Evolutionary conservation across 1,140 invertebrate genomes (phyloP).

Genomic region (Bursaphelenchus mucronatus): DNA sequence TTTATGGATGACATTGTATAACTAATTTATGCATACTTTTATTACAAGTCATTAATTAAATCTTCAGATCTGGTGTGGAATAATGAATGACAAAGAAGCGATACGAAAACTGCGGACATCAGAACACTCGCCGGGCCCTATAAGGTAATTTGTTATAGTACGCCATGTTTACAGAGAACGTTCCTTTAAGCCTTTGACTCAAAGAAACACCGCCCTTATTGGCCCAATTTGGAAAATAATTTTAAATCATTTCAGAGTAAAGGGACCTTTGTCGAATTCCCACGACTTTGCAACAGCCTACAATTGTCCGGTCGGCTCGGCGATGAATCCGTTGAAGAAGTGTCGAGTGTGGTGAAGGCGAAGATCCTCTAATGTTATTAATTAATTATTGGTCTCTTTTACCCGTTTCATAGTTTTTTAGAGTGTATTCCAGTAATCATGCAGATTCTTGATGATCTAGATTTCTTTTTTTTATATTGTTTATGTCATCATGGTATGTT

Average conservation of each 20-base stretch:
- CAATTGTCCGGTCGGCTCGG: conserved; percentile 63
- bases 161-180: not conserved
- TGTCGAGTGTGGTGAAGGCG: conserved; percentile 66
- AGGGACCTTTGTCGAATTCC: conserved; percentile 68
- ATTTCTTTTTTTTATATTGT: too few species aligned
- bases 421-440: conserved; percentile 6
- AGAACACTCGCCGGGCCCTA: conserved; percentile 86
- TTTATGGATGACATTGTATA: not conserved
- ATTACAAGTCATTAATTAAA: not conserved
- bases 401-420: not conserved
- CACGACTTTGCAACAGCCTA: conserved; percentile 65
- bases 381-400: not conserved
- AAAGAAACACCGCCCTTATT: conserved; percentile 6
- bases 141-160: conserved; percentile 66
- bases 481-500: too few species aligned
- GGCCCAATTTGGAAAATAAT: conserved; percentile 18
- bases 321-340: conserved; percentile 67
- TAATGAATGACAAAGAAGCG: conserved; percentile 90
- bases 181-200: not conserved
- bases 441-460: conserved; percentile 9
- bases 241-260: conserved; percentile 62
- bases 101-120: conserved; percentile 86
- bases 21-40: too few species aligned
- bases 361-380: not conserved
- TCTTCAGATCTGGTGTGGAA: conserved; percentile 83